Conservation (phyloP, 2,797 vertebrate genomes). For the Falco cherrug region DNA sequence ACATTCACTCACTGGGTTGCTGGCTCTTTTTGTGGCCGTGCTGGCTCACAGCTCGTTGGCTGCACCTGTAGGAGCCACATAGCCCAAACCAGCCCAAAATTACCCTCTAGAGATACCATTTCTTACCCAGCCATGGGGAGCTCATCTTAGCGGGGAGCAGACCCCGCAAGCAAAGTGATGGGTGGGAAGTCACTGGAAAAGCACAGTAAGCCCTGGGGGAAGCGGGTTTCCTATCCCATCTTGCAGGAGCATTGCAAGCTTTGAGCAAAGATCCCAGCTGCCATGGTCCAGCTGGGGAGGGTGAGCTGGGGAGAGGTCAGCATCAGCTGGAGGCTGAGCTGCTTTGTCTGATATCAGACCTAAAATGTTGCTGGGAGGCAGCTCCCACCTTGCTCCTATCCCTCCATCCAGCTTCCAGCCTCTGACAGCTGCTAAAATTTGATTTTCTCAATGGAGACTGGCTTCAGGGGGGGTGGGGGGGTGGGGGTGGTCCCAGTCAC, state of each 20-base stretch:
- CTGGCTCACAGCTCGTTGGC: neutral
- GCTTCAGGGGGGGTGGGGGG: too few relatives aligned
- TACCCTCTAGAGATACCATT: neutral
- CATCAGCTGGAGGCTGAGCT: neutral
- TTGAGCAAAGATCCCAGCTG: neutral
- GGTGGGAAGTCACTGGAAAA: neutral
- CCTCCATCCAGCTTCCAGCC: neutral
- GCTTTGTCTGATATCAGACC: neutral
- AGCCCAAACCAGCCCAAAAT: neutral
- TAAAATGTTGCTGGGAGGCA: neutral
- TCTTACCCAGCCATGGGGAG: neutral
- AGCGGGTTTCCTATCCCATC: neutral
- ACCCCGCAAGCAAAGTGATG: neutral
- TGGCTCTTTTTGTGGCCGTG: neutral
- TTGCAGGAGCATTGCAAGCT: neutral
- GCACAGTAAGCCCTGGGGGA: rapidly evolving
- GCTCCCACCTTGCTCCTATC: neutral
- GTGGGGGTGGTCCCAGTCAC: neutral
- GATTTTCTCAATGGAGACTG: neutral
- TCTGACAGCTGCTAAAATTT: neutral
- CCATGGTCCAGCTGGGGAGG: neutral
- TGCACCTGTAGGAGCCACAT: neutral
- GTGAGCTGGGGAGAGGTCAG: neutral
- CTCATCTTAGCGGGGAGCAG: rapidly evolving
- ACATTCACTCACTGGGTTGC: rapidly evolving